A percentile compares a stretch with the other conserved stretches of the same genome.
Conservation (phyloP, 2,888 invertebrate genomes). For the Polydrusus cervinus region DNA sequence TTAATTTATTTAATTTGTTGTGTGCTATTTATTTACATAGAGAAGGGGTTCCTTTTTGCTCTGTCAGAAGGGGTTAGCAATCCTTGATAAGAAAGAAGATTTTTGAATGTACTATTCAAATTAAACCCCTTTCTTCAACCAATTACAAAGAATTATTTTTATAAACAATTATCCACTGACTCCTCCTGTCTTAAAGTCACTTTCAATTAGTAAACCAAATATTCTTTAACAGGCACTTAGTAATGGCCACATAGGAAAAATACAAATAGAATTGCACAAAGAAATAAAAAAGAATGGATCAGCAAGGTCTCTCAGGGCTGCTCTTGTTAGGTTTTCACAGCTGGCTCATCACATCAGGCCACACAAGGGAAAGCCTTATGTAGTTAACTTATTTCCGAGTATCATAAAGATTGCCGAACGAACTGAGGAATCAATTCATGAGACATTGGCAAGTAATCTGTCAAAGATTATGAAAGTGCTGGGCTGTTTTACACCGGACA, state of each 20-base stretch:
- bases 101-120: too few relatives aligned
- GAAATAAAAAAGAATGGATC: slow-evolving; percentile 87
- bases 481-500: slow-evolving; percentile 81
- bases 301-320: slow-evolving; percentile 82
- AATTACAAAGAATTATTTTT: too few relatives aligned
- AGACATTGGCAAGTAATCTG: slow-evolving; percentile 78
- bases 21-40: too few relatives aligned
- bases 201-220: too few relatives aligned
- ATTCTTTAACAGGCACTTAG: slow-evolving; percentile 72
- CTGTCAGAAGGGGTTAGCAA: too few relatives aligned
- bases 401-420: slow-evolving; percentile 81
- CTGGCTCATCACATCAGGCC: slow-evolving; percentile 85
- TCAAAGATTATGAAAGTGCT: slow-evolving; percentile 79
- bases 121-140: too few relatives aligned
- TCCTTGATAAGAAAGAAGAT: too few relatives aligned
- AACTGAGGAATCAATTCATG: slow-evolving; percentile 82
- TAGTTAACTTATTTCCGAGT: slow-evolving; percentile 83
- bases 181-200: too few relatives aligned
- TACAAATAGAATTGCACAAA: slow-evolving; percentile 87
- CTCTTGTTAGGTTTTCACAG: slow-evolving; percentile 84
- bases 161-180: too few relatives aligned
- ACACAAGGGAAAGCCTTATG: slow-evolving; percentile 85
- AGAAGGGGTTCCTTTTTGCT: too few relatives aligned
- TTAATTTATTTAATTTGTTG: too few relatives aligned
- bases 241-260: slow-evolving; percentile 80